Evolutionary conservation across 2,888 invertebrate species (phyloP), one percentile per base, ranked within the genome.

Genomic region (Hipparchia sbordonii): DNA sequence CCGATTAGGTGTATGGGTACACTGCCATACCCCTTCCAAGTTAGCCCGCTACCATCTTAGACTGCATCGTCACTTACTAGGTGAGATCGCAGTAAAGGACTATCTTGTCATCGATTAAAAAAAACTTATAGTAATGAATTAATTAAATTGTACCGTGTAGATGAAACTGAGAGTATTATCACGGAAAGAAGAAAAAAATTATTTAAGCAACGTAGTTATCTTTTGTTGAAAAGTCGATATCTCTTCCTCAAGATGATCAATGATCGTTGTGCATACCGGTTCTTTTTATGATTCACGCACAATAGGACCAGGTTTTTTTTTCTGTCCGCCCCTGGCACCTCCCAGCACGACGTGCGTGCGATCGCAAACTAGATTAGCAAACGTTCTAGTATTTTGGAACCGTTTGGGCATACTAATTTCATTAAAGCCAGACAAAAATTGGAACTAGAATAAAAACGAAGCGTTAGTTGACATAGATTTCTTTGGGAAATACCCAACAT

Each of bases 241-340:
- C 8, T 59, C 10, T 59, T 33, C 59, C 10, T 33, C 59, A 59
- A 33, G 33, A 23, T 39, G 33, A 59, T 8, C 33, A 9, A 8
- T 59, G 8, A 59, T 8, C 7, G 9, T 33, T 7, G 45, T 45
- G 5, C n/a, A 33, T n/a, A 45, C 45, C 9, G 45, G 45, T 45
- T n/a, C 45, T 10, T 59, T 39, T 52, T 5, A 62, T 65, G 71
- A 77, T 54, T 75, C 76, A 75, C 63, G 3, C 48, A 57, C 62
- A 76, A 74, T 74, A 70, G 73, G 66, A 52, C 51, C 60, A 59
- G 12, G 13, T 54, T 52, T 66, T 48, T 72, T 70, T 72, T 56
- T 52, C 12, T 39, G 12, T 39, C n/a, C 45, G 62, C 48, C 57
- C 71, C 73, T 66, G 56, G 61, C 76, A 70, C 76, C 70, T 60